A percentile compares a stretch with the other conserved stretches of the same genome.
Conservation (phyloP, 1,140 invertebrate genomes). For the Euura saliciscinereae region DNA sequence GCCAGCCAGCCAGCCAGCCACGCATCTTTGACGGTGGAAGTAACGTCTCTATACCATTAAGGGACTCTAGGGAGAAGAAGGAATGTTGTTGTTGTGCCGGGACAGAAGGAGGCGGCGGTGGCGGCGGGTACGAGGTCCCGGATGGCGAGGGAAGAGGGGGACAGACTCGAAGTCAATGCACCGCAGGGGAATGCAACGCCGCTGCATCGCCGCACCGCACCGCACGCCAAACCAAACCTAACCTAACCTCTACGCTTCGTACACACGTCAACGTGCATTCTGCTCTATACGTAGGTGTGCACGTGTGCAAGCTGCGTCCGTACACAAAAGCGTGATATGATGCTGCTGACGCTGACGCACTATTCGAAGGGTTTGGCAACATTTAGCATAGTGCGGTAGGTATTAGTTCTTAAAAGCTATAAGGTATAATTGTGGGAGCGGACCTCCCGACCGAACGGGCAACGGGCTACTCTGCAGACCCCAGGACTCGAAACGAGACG, state of each 20-base stretch:
- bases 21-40: neutral
- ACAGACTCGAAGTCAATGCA: constrained; percentile 53
- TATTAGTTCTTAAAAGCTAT: neutral
- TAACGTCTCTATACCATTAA: constrained; percentile 42
- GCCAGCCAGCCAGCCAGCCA: too few species aligned
- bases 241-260: constrained; percentile 32
- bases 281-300: neutral
- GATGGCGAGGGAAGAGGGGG: constrained; percentile 16
- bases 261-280: constrained; percentile 52
- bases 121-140: neutral
- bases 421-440: neutral
- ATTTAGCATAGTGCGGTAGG: neutral
- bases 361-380: neutral
- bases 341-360: neutral
- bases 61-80: constrained; percentile 45
- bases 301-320: too few species aligned
- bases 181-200: constrained; percentile 53
- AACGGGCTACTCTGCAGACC: too few species aligned
- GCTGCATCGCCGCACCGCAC: constrained; percentile 22
- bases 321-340: neutral
- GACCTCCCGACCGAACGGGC: neutral
- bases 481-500: too few species aligned
- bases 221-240: neutral
- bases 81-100: constrained; percentile 57
- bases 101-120: constrained; percentile 23